A percentile compares a stretch with the other conserved stretches of the same genome.
These are phyloP conservation scores for Amblyjoppa proteus DNA, from an alignment of 2,888 invertebrate species.

Conservation along the genomic window DNA sequence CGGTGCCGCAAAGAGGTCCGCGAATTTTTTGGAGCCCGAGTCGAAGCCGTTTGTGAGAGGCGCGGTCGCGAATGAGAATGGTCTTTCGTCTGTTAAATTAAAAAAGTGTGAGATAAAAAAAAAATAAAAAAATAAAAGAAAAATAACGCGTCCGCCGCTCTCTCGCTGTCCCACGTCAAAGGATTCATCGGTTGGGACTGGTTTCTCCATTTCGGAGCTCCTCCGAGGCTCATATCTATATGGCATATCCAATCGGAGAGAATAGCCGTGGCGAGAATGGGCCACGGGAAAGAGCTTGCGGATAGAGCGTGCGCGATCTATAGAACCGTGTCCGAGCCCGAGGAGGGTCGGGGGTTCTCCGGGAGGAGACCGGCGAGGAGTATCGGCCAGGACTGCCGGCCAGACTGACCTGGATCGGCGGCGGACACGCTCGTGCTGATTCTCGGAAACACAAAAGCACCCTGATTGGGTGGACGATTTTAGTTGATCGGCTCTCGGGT, in stretches of 20 bases:
- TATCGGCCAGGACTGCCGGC: conserved; percentile 52
- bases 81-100: conserved; percentile 43
- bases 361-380: conserved; percentile 23
- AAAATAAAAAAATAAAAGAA: conserved; percentile 14
- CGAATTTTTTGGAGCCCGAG: conserved; percentile 18
- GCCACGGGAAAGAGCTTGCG: conserved; percentile 55
- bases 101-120: conserved; percentile 49
- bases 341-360: background rate
- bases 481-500: conserved; percentile 68
- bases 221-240: conserved; percentile 66
- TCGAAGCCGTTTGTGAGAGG: conserved; percentile 10
- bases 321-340: background rate
- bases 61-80: conserved; percentile 34
- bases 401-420: conserved; percentile 64
- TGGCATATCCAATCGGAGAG: conserved; percentile 74
- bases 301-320: conserved; percentile 40
- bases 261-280: conserved; percentile 71
- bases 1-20: conserved; percentile 5
- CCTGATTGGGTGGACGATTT: conserved; percentile 74
- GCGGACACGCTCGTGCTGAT: conserved; percentile 67
- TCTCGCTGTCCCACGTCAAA: conserved; percentile 59
- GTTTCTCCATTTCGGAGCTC: conserved; percentile 72
- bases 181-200: conserved; percentile 65
- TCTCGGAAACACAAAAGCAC: conserved; percentile 73
- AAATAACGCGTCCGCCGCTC: conserved; percentile 28